phyloP scores from a whole-genome alignment of 2,888 invertebrate genomes.

The Scaptomyza reducta region DNA sequence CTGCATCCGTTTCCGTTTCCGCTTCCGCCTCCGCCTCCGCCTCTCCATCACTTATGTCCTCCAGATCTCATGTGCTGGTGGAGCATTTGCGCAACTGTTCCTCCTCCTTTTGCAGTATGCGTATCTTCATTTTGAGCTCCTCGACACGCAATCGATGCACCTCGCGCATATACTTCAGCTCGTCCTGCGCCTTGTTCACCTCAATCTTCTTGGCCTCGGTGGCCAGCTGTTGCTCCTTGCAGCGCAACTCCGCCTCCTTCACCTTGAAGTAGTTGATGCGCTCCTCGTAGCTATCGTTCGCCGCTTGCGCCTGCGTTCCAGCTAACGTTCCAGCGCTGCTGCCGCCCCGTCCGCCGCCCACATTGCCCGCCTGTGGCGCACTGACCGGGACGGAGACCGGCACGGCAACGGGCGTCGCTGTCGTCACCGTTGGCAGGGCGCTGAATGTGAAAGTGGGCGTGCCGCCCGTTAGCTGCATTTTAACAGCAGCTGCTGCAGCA shows the following conservation, averaged over 20 bases:
- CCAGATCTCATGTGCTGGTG: constrained; percentile 66
- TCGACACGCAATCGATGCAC: constrained; percentile 81
- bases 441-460: constrained; percentile 81
- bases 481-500: constrained; percentile 63
- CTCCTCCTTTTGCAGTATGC: constrained; percentile 82
- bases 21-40: constrained; percentile 2
- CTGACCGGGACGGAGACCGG: constrained; percentile 54
- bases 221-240: constrained; percentile 81
- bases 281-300: constrained; percentile 73
- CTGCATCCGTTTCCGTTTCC: constrained; percentile 2
- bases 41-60: constrained; percentile 67
- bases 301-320: constrained; percentile 4
- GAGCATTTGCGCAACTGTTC: constrained; percentile 75
- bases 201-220: constrained; percentile 82
- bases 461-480: constrained; percentile 77
- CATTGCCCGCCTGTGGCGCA: constrained; percentile 29
- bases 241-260: constrained; percentile 83
- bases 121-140: constrained; percentile 83
- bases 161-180: constrained; percentile 82
- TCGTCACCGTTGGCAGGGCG: constrained; percentile 75
- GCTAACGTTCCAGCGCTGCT: constrained; percentile 39
- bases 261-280: constrained; percentile 81
- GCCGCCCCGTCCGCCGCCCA: constrained; percentile 20
- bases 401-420: constrained; percentile 48
- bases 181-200: constrained; percentile 81